phyloP scores from a whole-genome alignment of 2,113 vertebrate species.

The Protobothrops mucrosquamatus region DNA sequence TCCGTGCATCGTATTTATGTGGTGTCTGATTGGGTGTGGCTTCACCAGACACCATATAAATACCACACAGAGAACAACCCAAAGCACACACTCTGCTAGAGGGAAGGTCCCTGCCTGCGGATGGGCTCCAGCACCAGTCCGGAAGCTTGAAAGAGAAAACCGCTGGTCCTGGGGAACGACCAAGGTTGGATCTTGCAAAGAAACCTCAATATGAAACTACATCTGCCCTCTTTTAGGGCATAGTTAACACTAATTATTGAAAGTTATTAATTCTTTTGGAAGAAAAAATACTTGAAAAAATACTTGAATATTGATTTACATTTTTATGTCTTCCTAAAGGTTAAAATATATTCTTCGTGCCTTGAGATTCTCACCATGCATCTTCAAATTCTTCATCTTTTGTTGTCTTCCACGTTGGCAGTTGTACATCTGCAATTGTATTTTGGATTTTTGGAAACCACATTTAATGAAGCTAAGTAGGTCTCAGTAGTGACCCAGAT shows the following conservation, averaged over 20 bases:
- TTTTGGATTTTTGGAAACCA: neutral
- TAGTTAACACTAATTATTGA: neutral
- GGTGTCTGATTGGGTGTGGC: neutral
- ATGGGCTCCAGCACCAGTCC: no score
- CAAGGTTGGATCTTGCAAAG: neutral
- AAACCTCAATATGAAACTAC: neutral
- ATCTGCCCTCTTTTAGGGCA: slow-evolving; percentile 11
- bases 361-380: neutral
- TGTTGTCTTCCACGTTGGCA: neutral
- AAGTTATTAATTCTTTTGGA: neutral
- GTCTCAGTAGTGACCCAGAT: neutral
- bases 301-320: neutral
- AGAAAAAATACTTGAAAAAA: neutral
- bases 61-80: neutral
- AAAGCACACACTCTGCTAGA: neutral
- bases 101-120: no score
- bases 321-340: neutral
- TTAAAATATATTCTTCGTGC: neutral
- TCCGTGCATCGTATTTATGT: neutral
- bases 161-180: neutral
- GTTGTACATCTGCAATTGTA: neutral
- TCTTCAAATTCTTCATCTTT: neutral
- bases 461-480: neutral
- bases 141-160: neutral
- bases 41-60: neutral